A percentile compares a stretch with the other conserved stretches of the same genome.
Evolutionary conservation across 2,888 invertebrate genomes (phyloP).

Genomic region (Chymomyza caudatula): DNA sequence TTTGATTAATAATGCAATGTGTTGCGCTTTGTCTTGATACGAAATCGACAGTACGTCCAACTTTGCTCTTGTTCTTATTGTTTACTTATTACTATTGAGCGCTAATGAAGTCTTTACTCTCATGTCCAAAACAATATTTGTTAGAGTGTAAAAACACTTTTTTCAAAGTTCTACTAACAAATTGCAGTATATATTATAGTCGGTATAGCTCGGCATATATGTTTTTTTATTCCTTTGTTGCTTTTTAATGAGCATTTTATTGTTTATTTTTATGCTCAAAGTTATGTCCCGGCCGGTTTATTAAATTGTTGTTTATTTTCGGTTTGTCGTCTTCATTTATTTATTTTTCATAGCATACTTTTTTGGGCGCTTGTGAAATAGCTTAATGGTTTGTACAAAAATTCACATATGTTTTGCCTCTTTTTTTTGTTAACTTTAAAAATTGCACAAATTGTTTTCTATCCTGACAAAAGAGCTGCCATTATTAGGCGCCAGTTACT

Average conservation of each 20-base stretch:
- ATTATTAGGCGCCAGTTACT: background rate
- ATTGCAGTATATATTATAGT: too few relatives aligned
- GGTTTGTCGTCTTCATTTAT: constrained; percentile 41
- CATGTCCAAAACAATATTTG: too few relatives aligned
- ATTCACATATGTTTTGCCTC: constrained; percentile 45
- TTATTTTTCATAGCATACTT: constrained; percentile 22
- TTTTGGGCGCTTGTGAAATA: constrained; percentile 2
- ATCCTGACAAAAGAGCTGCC: background rate
- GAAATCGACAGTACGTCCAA: too few relatives aligned
- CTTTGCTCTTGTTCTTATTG: too few relatives aligned
- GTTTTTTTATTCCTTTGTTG: too few relatives aligned
- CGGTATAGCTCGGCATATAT: too few relatives aligned
- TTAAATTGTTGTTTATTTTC: constrained; percentile 36
- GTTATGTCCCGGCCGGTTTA: constrained; percentile 17
- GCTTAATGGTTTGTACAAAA: constrained; percentile 41
- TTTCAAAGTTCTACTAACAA: too few relatives aligned
- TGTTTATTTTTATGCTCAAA: constrained; percentile 53
- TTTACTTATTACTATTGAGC: too few relatives aligned
- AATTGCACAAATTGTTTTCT: background rate
- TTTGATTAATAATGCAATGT: too few relatives aligned
- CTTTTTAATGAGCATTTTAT: constrained; percentile 52
- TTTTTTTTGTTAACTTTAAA: background rate
- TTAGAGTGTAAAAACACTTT: too few relatives aligned
- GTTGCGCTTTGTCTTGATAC: too few relatives aligned
- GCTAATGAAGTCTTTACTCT: too few relatives aligned